Conservation (phyloP, 1,140 invertebrate genomes). For the Ridgeia piscesae region DNA sequence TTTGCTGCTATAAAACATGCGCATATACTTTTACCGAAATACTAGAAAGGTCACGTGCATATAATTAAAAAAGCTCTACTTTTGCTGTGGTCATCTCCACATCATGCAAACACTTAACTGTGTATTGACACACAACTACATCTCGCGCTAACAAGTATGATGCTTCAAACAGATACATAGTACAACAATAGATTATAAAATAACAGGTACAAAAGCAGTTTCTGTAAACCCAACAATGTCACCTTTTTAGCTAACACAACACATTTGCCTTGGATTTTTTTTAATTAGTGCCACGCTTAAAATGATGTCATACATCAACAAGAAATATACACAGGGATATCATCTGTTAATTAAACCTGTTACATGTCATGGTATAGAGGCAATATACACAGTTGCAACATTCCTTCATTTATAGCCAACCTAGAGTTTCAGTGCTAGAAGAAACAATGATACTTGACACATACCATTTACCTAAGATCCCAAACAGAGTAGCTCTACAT, state of each 20-base stretch:
- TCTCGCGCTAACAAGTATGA: neutral
- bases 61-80: neutral
- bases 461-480: neutral
- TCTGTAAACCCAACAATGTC: neutral
- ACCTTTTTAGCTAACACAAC: neutral
- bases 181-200: neutral
- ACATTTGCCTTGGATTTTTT: neutral
- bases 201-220: constrained; percentile 1
- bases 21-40: neutral
- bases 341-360: neutral
- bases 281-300: neutral
- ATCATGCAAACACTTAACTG: neutral
- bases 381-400: neutral
- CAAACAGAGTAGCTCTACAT: neutral
- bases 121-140: neutral
- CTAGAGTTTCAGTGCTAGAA: neutral
- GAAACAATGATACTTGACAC: neutral
- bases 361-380: neutral
- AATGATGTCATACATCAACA: neutral
- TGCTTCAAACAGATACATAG: neutral
- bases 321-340: neutral
- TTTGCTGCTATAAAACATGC: neutral
- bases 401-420: neutral
- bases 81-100: neutral
- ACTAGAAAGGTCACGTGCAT: neutral